These are phyloP conservation scores for Carabus problematicus DNA, from an alignment of 2,888 invertebrate species.

Conservation along the genomic window DNA sequence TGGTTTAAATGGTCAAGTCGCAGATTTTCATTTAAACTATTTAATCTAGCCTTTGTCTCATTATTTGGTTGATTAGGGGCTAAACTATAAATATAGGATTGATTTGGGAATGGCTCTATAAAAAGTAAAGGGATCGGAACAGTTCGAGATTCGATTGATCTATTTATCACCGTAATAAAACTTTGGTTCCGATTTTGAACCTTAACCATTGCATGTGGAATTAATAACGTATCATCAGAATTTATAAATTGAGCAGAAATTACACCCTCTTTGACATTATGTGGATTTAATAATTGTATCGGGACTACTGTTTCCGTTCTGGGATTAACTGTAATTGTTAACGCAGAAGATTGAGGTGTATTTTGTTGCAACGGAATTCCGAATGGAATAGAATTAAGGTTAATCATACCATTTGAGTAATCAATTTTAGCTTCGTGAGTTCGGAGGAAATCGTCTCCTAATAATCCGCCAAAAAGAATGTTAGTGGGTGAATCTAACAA, in stretches of 20 bases:
- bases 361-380: constrained; percentile 16
- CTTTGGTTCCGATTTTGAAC: constrained; percentile 1
- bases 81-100: constrained; percentile 16
- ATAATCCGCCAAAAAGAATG: constrained; percentile 7
- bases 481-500: constrained; percentile 12
- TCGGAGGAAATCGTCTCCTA: constrained; percentile 14
- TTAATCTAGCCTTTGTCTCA: not conserved
- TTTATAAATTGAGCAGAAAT: constrained; percentile 15
- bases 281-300: constrained; percentile 20
- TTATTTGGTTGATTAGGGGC: constrained; percentile 5
- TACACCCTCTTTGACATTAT: constrained; percentile 17
- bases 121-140: constrained; percentile 5
- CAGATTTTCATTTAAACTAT: too few relatives aligned
- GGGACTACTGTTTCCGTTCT: constrained; percentile 27
- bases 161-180: constrained; percentile 21
- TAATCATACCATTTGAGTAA: constrained; percentile 5
- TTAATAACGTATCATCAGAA: not conserved
- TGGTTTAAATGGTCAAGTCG: too few relatives aligned
- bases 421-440: constrained; percentile 6
- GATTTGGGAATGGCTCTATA: constrained; percentile 21
- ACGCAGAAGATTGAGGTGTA: constrained; percentile 24
- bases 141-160: not conserved
- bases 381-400: constrained; percentile 21
- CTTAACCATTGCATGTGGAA: constrained; percentile 15
- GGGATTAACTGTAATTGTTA: constrained; percentile 15